Base-by-base conservation (phyloP, 2,888 invertebrate genomes). In the Celastrina argiolus region DNA sequence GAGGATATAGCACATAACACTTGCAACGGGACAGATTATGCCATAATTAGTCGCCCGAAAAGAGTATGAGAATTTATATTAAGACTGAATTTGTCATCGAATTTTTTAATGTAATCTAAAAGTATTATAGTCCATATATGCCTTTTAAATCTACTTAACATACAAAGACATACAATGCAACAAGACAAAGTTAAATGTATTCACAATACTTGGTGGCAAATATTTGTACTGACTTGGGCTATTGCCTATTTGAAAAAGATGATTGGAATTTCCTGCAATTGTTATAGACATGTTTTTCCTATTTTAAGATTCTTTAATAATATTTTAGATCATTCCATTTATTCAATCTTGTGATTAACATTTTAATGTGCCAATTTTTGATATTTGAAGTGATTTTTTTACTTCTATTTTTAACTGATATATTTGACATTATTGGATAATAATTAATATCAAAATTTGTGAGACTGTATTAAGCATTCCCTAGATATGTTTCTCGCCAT, bases 41-140 rank as follows among this genome's bases (percentile, higher is more conserved):
- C 96, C 70, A 92, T 96, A 77, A 95, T 97, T 67, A 96, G 96
- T 81, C 96, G 96, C 85, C 95, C 96, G 78, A 96, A 96, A 93
- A 93, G 94, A 87, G 96, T 96, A 61, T 63, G 61, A 72, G 67
- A 71, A 69, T 72, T 68, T 76, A 68, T 76, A 73, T 65, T 83
- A 85, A 81, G 80, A 81, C 79, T 80, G 81, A 80, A 78, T 76
- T 77, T 80, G 72, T 66, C 70, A 76, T 74, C 74, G 22, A 65
- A 65, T 58, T 59, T 65, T 34, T 18, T 34, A 14, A 26, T 41
- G 56, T 14, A 39, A 56, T 18, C 39, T 65, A 56, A 58, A 28
- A 16, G 31, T 45, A 18, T 34, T 42, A 31, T 34, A 6, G 26
- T 51, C 16, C n/a, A 39, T 16, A 51, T 8, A 16, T 22, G 18